Percentiles rank a stretch among this genome's conserved stretches.
Evolutionary conservation across 2,113 vertebrate genomes (phyloP).

Genomic region (Hyla sarda): DNA sequence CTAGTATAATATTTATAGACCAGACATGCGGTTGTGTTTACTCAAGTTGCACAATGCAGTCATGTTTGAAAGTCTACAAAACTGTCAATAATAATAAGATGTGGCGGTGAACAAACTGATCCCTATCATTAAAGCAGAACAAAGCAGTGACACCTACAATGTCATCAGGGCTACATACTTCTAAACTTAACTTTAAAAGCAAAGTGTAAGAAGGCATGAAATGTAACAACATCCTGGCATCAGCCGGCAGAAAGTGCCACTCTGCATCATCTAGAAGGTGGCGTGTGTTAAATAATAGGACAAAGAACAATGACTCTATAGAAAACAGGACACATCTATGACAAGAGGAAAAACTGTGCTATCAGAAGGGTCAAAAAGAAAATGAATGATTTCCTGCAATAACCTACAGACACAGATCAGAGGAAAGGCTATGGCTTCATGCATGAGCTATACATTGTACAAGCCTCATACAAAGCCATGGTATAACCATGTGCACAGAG

Average conservation of each 20-base stretch:
- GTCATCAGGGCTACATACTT: not conserved
- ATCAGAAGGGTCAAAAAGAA: constrained; percentile 10
- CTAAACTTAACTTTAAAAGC: not conserved
- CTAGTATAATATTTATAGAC: constrained; percentile 38
- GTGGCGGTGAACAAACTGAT: not conserved
- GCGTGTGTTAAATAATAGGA: not conserved
- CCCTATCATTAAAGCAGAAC: not conserved
- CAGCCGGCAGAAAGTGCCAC: too few relatives aligned
- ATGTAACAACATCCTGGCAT: not conserved
- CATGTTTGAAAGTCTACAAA: not conserved
- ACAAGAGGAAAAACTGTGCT: constrained; percentile 22
- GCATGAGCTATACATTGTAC: not conserved
- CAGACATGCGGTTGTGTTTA: not conserved
- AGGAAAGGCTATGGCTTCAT: not conserved
- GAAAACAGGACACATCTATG: constrained; percentile 4
- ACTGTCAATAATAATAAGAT: not conserved
- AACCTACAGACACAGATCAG: not conserved
- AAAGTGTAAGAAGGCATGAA: not conserved
- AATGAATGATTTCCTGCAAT: constrained; percentile 29
- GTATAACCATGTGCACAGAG: too few relatives aligned
- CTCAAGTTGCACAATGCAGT: not conserved
- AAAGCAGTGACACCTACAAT: not conserved
- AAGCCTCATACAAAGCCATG: too few relatives aligned
- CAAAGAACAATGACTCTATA: not conserved
- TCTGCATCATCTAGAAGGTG: not conserved